Conservation (phyloP, 2,888 invertebrate species). For the Aporophyla lueneburgensis region DNA sequence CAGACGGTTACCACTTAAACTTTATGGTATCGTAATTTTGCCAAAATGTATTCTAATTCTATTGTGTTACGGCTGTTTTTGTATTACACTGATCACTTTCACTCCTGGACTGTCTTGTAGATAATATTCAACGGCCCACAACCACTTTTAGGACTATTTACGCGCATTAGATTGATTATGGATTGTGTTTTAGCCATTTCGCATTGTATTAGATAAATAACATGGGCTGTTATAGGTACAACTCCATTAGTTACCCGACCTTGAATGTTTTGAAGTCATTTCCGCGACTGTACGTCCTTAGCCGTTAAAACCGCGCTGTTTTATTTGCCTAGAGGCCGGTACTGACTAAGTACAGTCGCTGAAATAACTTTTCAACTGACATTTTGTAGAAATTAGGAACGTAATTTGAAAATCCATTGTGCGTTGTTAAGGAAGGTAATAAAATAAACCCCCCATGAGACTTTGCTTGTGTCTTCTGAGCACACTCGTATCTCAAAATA, state of each 20-base stretch:
- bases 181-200: conserved; percentile 61
- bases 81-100: conserved; percentile 63
- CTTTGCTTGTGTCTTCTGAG: conserved; percentile 61
- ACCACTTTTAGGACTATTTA: conserved; percentile 67
- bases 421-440: conserved; percentile 56
- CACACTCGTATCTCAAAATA: conserved; percentile 66
- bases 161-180: conserved; percentile 66
- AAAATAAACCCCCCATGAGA: conserved; percentile 62
- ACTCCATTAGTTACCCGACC: conserved; percentile 43
- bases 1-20: conserved; percentile 66
- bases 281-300: conserved; percentile 8
- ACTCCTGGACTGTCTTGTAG: conserved; percentile 66
- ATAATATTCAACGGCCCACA: conserved; percentile 65
- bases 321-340: conserved; percentile 23
- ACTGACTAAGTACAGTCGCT: conserved; percentile 44
- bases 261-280: conserved; percentile 45
- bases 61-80: conserved; percentile 59
- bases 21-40: conserved; percentile 58
- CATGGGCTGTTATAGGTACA: conserved; percentile 29
- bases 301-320: conserved; percentile 19
- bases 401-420: conserved; percentile 39
- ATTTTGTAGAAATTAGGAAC: conserved; percentile 42
- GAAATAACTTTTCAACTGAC: conserved; percentile 26
- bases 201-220: conserved; percentile 49
- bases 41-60: conserved; percentile 60